Base-by-base conservation (phyloP, 2,888 invertebrate species). In the Leptinotarsa peninsularis region DNA sequence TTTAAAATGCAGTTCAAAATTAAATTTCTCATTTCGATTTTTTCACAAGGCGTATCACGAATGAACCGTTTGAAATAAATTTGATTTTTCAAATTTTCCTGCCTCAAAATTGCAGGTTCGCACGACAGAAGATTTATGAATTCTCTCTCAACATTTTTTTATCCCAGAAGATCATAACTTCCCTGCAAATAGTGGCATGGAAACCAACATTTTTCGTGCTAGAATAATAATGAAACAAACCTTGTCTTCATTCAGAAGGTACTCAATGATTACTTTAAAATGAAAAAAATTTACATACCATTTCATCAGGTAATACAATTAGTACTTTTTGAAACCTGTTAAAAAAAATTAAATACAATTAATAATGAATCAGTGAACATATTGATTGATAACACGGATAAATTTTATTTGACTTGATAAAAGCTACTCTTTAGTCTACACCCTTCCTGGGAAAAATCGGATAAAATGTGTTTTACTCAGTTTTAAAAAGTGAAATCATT, bases 251-350 rank as follows among this genome's bases (percentile, higher is more conserved):
- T 70, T 70, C 21, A 58, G 58, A 66, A 68, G 68, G 58, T 74
- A 54, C 66, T 72, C 68, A 72, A 72, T 72, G 60, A 71, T 56
- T 54, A 73, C 72, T 56, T 67, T 68, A 71, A 77, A 77, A 79
- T 69, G 73, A 76, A 77, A 79, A 80, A 78, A 66, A 63, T 66
- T 79, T 81, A 81, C 81, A 81, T 81, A 81, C 81, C 81, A 73
- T 78, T 56, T 69, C 63, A 78, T 77, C 78, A 73, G 77, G 77
- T 77, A 78, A 76, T 76, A 73, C 73, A 77, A 73, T 71, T 75
- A 76, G 83, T 84, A 77, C 81, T 80, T 78, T 81, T 81, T 79
- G 79, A 82, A 82, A 86, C 87, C 87, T 87, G 87, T 86, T 85
- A 83, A 86, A 87, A 86, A 81, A 86, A 85, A 86, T 85, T 77